Evolutionary conservation across 2,113 vertebrate species (phyloP).

Genomic region (Antidorcas marsupialis): DNA sequence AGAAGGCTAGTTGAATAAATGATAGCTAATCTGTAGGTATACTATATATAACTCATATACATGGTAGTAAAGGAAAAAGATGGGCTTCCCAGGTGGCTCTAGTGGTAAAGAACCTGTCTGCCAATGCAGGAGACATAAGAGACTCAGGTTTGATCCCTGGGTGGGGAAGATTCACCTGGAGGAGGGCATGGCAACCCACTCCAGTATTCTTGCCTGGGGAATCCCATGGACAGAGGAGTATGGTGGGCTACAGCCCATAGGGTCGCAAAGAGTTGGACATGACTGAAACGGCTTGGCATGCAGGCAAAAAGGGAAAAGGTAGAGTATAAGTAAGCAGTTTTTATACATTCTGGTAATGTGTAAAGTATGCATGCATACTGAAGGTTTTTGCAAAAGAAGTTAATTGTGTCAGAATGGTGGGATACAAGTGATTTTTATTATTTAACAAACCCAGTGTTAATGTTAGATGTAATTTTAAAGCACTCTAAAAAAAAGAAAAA

Average conservation of each 20-base stretch:
- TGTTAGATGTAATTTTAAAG: conserved; percentile 20
- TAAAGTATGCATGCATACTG: not conserved
- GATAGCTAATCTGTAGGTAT: not conserved
- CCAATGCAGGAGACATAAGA: not conserved
- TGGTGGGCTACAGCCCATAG: not conserved
- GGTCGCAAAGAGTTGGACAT: not conserved
- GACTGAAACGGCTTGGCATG: not conserved
- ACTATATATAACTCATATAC: not conserved
- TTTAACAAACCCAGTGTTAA: not conserved
- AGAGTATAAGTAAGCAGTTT: not conserved
- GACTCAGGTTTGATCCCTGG: not conserved
- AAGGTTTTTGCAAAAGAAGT: not conserved
- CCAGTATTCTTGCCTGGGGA: not conserved
- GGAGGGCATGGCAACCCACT: not conserved
- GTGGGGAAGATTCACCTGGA: not conserved
- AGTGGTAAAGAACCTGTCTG: not conserved
- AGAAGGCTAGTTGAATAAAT: not conserved
- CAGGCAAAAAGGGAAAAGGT: not conserved
- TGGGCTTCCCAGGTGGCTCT: not conserved
- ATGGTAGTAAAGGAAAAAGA: not conserved
- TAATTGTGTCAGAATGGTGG: not conserved
- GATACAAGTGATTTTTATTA: not conserved
- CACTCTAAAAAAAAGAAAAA: not conserved
- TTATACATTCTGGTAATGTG: not conserved
- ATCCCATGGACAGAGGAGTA: not conserved